Evolutionary conservation across 2,113 vertebrate genomes (phyloP), one percentile per base, ranked within the genome.

Genomic region (Forbesichthys agassizii): DNA sequence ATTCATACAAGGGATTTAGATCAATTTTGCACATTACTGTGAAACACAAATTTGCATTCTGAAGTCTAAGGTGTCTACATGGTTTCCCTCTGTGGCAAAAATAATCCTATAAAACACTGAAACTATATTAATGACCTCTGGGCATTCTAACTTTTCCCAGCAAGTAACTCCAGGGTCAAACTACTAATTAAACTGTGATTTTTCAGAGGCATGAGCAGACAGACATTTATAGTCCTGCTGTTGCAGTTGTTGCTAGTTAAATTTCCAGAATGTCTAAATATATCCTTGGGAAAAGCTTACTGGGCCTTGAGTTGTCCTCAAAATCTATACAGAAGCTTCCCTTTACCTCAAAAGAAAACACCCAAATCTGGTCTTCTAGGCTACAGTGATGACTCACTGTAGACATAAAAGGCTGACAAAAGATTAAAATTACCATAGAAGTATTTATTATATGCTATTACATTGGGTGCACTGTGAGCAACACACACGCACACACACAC

Each of bases 121-220:
- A 73, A 76, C 57, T 49, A 33, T 72, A 84, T 85, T 80, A 85
- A 73, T 66, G 67, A 69, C 54, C 74, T 10, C 52, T 33, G 49
- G 69, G 60, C 54, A 68, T 68, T 79, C 51, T 33, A 68, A 77
- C 20, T 11, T 77, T 36, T 64, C 66, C 59, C 48, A 0, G 73
- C 69, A 55, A 80, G 33, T 58, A 62, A 71, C 71, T 79, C 75
- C 54, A 63, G 51, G 51, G 71, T 77, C 61, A 69, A 62, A 78
- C 73, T 75, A 61, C 53, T 14, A 77, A 85, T 86, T 80, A 80
- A 88, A 78, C 59, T 11, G 11, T 27, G 64, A 73, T 53, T 16
- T 73, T 69, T 77, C 54, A 18, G 52, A 56, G 55, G 46, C 48
- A 63, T n/a, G n/a, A 65, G 3, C 53, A 75, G 48, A 16, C 58